A percentile compares a stretch with the other conserved stretches of the same genome.
Evolutionary conservation across 2,113 vertebrate species (phyloP).

Genomic region (Chauna torquata): DNA sequence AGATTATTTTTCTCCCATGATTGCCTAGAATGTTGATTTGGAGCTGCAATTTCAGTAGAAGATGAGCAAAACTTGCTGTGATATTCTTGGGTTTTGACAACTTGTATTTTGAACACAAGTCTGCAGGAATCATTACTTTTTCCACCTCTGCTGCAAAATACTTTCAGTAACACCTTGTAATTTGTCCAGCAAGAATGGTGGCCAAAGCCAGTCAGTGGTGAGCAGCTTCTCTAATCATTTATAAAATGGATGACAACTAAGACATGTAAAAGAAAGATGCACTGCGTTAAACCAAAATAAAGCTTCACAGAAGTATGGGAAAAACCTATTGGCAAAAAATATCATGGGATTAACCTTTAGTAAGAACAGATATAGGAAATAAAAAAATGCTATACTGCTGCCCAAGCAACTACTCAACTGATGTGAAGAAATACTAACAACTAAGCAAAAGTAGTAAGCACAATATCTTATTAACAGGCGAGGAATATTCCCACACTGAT

Average conservation of each 20-base stretch:
- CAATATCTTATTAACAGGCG: background rate
- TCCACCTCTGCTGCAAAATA: background rate
- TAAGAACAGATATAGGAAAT: background rate
- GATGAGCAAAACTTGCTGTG: background rate
- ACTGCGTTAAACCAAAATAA: background rate
- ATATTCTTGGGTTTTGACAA: background rate
- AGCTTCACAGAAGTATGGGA: background rate
- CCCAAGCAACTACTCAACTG: background rate
- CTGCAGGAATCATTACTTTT: background rate
- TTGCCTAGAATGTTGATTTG: background rate
- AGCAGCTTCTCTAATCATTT: background rate
- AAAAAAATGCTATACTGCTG: background rate
- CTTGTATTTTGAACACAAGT: background rate
- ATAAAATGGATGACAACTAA: background rate
- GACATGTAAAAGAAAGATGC: background rate
- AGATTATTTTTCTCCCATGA: background rate
- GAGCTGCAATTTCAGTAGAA: background rate
- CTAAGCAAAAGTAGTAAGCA: background rate
- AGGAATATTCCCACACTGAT: background rate
- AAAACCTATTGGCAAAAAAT: background rate
- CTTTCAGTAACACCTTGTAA: background rate
- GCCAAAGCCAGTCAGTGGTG: background rate
- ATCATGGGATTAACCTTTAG: background rate
- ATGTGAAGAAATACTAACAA: background rate
- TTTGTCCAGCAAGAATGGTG: background rate